phyloP scores from a whole-genome alignment of 2,113 vertebrate species.

The Phrynocephalus versicolor region DNA sequence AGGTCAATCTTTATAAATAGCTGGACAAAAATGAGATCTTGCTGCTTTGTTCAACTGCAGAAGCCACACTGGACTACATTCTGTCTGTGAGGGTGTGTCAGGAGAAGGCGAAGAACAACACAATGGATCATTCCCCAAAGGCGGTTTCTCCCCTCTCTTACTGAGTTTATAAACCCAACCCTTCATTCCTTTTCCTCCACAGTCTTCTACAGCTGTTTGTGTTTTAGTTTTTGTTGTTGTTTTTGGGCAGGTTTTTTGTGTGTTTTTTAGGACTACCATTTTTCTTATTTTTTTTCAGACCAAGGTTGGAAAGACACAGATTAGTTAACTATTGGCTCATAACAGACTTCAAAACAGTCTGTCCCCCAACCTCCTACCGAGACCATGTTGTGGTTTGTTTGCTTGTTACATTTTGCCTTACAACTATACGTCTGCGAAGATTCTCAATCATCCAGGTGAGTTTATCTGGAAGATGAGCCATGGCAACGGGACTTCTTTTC shows the following conservation, averaged over 20 bases:
- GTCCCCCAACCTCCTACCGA: too few species aligned
- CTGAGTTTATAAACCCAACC: not conserved
- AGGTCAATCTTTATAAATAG: not conserved
- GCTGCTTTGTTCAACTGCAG: not conserved
- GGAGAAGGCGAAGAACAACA: not conserved
- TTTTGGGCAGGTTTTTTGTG: too few species aligned
- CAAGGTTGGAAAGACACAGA: not conserved
- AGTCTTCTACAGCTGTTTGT: not conserved
- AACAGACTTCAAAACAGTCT: too few species aligned
- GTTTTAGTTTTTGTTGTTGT: too few species aligned
- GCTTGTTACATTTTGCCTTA: not conserved
- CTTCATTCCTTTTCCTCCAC: not conserved
- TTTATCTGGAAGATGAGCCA: too few species aligned
- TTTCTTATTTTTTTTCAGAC: not conserved
- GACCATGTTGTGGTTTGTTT: not conserved
- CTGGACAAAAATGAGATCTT: not conserved
- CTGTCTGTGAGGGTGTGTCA: not conserved
- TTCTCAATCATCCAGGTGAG: too few species aligned
- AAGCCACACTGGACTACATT: not conserved
- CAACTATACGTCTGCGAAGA: too few species aligned
- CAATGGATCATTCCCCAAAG: rapidly evolving
- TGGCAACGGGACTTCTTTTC: too few species aligned
- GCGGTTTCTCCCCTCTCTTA: rapidly evolving
- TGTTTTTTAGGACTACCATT: not conserved
- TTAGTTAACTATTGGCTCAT: not conserved